phyloP scores from a whole-genome alignment of 2,113 vertebrate species.

The Pluvialis apricaria region DNA sequence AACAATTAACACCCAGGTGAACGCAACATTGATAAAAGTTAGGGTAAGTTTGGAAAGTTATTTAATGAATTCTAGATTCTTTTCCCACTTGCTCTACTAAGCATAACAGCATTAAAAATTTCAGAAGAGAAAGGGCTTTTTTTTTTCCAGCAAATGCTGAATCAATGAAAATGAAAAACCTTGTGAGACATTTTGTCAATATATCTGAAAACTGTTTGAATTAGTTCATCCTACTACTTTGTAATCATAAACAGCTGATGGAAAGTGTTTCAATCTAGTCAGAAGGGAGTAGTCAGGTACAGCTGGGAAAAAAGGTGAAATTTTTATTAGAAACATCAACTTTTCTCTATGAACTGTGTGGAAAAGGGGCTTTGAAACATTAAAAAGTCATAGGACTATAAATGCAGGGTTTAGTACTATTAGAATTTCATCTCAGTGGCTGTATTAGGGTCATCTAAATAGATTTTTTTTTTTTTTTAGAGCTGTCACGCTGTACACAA shows the following conservation, averaged over 20 bases:
- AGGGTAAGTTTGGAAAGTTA: neutral
- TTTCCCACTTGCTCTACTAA: neutral
- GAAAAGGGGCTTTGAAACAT: neutral
- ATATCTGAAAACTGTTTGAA: neutral
- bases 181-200: neutral
- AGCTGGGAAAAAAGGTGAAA: neutral
- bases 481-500: neutral
- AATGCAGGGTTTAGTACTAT: neutral
- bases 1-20: neutral
- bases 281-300: neutral
- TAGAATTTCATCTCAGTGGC: neutral
- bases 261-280: neutral
- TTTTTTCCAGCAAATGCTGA: neutral
- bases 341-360: neutral
- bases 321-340: neutral
- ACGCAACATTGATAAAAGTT: neutral
- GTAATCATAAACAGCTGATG: neutral
- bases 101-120: neutral
- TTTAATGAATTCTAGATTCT: neutral
- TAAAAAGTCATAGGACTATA: neutral
- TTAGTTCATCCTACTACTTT: neutral
- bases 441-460: neutral
- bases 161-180: neutral
- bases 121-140: neutral
- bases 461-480: neutral